Conservation (phyloP, 1,140 invertebrate species). For the Cydia pomonella region DNA sequence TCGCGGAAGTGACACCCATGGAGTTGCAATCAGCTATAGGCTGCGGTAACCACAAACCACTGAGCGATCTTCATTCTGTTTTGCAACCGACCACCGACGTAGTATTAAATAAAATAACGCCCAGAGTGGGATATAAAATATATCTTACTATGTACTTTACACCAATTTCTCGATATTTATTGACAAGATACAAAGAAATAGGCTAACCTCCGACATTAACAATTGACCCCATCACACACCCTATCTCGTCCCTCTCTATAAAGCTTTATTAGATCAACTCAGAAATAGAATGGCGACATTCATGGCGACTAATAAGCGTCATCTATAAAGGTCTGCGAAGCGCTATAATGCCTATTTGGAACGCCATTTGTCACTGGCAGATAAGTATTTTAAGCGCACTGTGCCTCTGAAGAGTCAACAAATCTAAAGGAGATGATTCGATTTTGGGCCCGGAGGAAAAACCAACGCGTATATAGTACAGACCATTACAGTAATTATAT, state of each 20-base stretch:
- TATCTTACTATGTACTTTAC: neutral
- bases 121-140: neutral
- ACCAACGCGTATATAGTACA: too few species aligned
- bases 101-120: too few species aligned
- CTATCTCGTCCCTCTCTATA: conserved; percentile 40
- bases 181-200: neutral
- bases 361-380: conserved; percentile 11
- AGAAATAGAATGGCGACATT: conserved; percentile 39
- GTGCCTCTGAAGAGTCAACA: conserved; percentile 2
- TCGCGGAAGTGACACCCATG: too few species aligned
- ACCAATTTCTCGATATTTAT: neutral
- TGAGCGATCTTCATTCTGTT: too few species aligned
- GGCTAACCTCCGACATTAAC: conserved; percentile 41
- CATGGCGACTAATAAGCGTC: conserved; percentile 24
- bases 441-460: too few species aligned
- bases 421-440: too few species aligned
- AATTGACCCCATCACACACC: conserved; percentile 37
- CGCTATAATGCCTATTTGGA: conserved; percentile 27
- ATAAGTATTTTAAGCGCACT: conserved; percentile 13
- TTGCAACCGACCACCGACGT: too few species aligned
- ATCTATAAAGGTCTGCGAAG: conserved; percentile 22
- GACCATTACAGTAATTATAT: too few species aligned
- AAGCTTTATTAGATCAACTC: conserved; percentile 43
- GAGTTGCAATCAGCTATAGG: too few species aligned
- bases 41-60: too few species aligned